These are phyloP conservation scores for Sturnus vulgaris DNA, from an alignment of 2,113 vertebrate genomes.

Conservation along the genomic window DNA sequence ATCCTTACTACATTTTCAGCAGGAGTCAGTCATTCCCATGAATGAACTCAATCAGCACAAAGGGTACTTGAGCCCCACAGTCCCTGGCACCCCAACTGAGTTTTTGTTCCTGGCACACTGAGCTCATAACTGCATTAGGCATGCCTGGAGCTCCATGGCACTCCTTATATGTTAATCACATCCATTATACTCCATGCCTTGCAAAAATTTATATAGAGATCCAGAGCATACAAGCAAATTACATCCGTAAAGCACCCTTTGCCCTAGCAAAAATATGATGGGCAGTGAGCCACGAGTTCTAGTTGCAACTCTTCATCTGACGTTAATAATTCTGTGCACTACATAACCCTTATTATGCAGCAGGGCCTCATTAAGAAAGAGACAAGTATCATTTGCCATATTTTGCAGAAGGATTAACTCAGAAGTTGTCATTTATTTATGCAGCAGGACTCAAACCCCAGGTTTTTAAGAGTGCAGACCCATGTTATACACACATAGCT, in stretches of 20 bases:
- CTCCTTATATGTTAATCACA: background rate
- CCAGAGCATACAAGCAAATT: slow-evolving; percentile 18
- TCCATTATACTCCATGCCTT: background rate
- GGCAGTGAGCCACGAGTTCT: slow-evolving; percentile 41
- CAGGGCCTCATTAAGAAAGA: slow-evolving; percentile 54
- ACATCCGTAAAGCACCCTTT: slow-evolving; percentile 12
- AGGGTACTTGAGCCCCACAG: background rate
- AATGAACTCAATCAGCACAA: background rate
- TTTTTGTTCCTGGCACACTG: background rate
- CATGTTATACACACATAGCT: background rate
- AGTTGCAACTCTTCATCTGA: slow-evolving; percentile 20
- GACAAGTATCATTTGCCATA: slow-evolving; percentile 49
- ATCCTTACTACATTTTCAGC: background rate
- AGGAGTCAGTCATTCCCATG: background rate
- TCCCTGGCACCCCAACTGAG: background rate
- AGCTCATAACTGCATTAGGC: background rate
- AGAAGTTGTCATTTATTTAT: slow-evolving; percentile 3
- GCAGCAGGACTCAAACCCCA: background rate
- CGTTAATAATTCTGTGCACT: slow-evolving; percentile 28
- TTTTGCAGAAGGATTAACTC: slow-evolving; percentile 49
- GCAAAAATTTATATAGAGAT: background rate
- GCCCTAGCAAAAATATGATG: slow-evolving; percentile 31
- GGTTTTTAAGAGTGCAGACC: slow-evolving; percentile 6
- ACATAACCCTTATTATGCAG: slow-evolving; percentile 43
- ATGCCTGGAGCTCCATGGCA: background rate